phyloP scores from a whole-genome alignment of 2,113 vertebrate genomes.

The Caloenas nicobarica region DNA sequence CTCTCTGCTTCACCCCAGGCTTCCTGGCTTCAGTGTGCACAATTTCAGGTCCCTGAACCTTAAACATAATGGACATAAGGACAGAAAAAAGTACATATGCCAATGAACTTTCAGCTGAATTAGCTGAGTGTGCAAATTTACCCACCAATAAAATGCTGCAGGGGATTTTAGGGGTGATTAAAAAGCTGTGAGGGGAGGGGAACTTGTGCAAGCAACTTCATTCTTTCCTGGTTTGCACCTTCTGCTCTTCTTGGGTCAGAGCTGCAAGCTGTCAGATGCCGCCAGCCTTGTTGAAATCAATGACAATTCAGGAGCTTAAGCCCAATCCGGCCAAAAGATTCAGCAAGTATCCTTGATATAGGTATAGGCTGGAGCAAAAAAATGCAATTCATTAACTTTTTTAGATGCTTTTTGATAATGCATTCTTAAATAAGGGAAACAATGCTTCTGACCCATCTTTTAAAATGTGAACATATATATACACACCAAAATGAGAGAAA shows the following conservation, averaged over 20 bases:
- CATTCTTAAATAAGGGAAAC: neutral
- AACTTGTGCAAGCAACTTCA: neutral
- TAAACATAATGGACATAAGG: neutral
- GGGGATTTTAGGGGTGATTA: constrained; percentile 24
- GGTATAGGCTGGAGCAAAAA: neutral
- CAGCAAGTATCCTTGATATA: neutral
- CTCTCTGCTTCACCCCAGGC: neutral
- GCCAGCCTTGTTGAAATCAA: neutral
- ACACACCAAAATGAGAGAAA: neutral
- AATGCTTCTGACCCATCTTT: neutral
- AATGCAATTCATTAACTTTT: neutral
- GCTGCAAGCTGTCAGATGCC: neutral
- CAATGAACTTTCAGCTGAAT: constrained; percentile 15
- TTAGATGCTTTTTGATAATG: neutral
- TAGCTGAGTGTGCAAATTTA: constrained; percentile 39
- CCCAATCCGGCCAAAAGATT: neutral
- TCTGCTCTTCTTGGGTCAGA: neutral
- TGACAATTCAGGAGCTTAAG: neutral
- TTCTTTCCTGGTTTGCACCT: constrained; percentile 1
- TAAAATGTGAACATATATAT: neutral
- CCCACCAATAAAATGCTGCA: constrained; percentile 32
- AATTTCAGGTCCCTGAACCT: neutral
- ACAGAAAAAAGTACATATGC: neutral
- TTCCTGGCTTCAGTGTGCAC: neutral
- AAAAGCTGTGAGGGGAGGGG: neutral